phyloP scores from a whole-genome alignment of 2,797 vertebrate genomes.

The Rhinella marina region DNA sequence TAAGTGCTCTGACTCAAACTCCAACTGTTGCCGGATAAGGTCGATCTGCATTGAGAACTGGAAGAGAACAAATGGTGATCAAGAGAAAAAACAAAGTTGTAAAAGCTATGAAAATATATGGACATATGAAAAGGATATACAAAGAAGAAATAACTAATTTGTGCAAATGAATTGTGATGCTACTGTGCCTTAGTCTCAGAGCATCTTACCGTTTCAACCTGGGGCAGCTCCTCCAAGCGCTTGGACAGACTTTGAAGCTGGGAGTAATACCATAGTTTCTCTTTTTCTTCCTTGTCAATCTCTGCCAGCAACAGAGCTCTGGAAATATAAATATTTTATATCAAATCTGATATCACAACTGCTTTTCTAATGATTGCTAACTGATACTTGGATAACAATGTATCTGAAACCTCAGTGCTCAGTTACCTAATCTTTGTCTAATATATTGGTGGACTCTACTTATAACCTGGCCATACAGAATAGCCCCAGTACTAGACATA shows the following conservation, averaged over 20 bases:
- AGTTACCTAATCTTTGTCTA: no score
- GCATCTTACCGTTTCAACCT: conserved; percentile 86
- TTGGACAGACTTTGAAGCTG: conserved; percentile 92
- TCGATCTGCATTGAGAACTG: conserved; percentile 97
- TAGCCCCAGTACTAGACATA: no score
- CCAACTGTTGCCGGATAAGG: conserved; percentile 93
- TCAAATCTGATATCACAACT: background rate
- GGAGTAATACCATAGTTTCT: conserved; percentile 90
- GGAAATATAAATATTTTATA: background rate
- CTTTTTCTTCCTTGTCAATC: conserved; percentile 94
- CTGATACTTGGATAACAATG: no score
- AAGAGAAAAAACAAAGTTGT: conserved; percentile 83
- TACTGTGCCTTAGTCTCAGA: background rate
- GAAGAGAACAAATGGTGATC: conserved; percentile 27
- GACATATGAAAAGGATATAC: background rate
- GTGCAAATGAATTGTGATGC: background rate
- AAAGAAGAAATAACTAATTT: background rate
- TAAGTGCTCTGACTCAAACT: conserved; percentile 92
- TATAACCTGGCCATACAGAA: no score
- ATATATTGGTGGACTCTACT: no score
- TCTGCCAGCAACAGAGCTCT: conserved; percentile 89
- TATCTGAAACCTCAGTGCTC: no score
- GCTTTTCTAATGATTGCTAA: background rate
- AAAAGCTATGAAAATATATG: background rate
- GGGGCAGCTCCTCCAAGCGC: conserved; percentile 87